These are phyloP conservation scores for Palythoa grandis DNA, from an alignment of 92 coral and sea anemone genomes.

Conservation along the genomic window DNA sequence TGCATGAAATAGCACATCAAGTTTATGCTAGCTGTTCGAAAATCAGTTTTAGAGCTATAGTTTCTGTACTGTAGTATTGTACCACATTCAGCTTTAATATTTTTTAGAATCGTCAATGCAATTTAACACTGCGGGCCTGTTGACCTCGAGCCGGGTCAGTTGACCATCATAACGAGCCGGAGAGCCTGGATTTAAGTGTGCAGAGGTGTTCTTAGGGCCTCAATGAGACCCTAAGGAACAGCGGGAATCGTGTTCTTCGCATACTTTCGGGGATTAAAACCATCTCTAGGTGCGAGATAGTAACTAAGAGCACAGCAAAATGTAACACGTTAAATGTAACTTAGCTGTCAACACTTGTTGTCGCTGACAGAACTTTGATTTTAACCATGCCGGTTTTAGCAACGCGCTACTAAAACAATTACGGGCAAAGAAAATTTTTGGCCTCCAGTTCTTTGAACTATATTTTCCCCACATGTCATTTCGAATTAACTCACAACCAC, in stretches of 20 bases:
- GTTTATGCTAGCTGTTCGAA: no score
- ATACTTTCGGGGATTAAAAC: conserved; percentile 25
- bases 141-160: no score
- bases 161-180: not conserved
- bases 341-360: conserved; percentile 13
- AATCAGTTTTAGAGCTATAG: no score
- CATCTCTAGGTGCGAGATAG: conserved; percentile 27
- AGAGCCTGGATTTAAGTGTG: conserved; percentile 14
- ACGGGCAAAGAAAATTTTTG: no score
- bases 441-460: no score
- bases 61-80: no score
- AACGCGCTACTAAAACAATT: conserved; percentile 8
- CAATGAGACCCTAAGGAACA: conserved; percentile 1
- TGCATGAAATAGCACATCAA: no score
- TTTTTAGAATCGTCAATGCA: no score
- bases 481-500: not conserved
- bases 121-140: no score
- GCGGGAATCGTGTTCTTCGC: conserved; percentile 23
- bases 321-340: conserved; percentile 1
- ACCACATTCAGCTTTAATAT: no score
- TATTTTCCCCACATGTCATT: not conserved
- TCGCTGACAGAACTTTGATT: conserved; percentile 27
- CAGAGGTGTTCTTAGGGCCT: conserved; percentile 8
- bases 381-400: conserved; percentile 25
- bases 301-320: conserved; percentile 12